Conservation (phyloP, 2,797 vertebrate species). For the Phalanger gymnotis region DNA sequence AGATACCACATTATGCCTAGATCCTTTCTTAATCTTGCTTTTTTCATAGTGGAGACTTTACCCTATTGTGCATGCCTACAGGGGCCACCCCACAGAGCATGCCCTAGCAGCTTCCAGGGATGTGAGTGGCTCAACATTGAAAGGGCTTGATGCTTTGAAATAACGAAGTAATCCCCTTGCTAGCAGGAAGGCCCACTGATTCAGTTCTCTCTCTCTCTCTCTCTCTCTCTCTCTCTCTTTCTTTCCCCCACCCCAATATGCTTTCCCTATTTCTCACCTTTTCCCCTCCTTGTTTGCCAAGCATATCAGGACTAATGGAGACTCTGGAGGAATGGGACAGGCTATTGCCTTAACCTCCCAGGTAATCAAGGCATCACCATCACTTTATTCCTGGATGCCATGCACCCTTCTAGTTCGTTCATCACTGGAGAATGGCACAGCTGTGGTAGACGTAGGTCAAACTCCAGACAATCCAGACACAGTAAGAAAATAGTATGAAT, state of each 20-base stretch:
- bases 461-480: not conserved
- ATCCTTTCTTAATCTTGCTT: not conserved
- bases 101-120: not conserved
- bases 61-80: not conserved
- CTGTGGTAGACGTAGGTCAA: not conserved
- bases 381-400: not conserved
- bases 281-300: not conserved
- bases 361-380: constrained; percentile 47
- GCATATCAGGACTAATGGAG: not conserved
- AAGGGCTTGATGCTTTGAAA: not conserved
- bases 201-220: not conserved
- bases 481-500: not conserved
- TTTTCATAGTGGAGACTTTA: not conserved
- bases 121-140: not conserved
- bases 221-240: too few relatives aligned
- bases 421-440: not conserved
- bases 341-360: not conserved
- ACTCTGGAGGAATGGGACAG: not conserved
- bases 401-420: not conserved
- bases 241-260: too few relatives aligned
- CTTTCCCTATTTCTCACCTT: not conserved
- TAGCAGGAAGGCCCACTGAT: not conserved
- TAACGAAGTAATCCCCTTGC: not conserved
- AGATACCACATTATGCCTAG: not conserved
- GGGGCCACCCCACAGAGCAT: not conserved